These are phyloP conservation scores for Sphaeramia orbicularis DNA, from an alignment of 2,797 vertebrate species.

Conservation along the genomic window DNA sequence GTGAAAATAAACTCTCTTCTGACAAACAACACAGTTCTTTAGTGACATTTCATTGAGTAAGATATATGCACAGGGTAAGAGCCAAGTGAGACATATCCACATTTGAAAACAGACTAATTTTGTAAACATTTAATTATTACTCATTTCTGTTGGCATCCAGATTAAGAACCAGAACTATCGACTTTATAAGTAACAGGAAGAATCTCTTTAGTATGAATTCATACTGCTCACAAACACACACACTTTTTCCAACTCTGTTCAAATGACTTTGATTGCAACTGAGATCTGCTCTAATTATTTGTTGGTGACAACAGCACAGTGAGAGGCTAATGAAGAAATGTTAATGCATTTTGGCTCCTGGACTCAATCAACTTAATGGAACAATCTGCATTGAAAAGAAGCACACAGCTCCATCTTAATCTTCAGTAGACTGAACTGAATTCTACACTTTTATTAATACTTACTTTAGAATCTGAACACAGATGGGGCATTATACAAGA, in stretches of 20 bases:
- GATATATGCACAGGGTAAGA: no score
- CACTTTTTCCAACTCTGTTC: background rate
- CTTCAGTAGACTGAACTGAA: constrained; percentile 12
- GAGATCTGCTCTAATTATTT: constrained; percentile 71
- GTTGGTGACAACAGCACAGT: constrained; percentile 68
- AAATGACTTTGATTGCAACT: constrained; percentile 56
- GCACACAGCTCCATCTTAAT: constrained; percentile 17
- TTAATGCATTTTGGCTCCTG: constrained; percentile 63
- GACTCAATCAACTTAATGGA: constrained; percentile 57
- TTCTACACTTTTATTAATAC: background rate
- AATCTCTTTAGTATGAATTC: no score
- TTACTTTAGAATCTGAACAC: background rate
- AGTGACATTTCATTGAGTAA: no score
- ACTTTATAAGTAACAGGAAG: no score
- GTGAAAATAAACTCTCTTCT: no score
- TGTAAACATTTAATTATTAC: no score
- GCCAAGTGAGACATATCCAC: no score
- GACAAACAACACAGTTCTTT: no score
- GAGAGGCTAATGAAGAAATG: constrained; percentile 76
- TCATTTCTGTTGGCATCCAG: no score
- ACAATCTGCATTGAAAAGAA: constrained; percentile 46
- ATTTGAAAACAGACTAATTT: no score
- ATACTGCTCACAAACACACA: no score
- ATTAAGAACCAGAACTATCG: no score
- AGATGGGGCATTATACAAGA: background rate